These are phyloP conservation scores for Salvator merianae DNA, from an alignment of 2,113 vertebrate species.

Conservation along the genomic window DNA sequence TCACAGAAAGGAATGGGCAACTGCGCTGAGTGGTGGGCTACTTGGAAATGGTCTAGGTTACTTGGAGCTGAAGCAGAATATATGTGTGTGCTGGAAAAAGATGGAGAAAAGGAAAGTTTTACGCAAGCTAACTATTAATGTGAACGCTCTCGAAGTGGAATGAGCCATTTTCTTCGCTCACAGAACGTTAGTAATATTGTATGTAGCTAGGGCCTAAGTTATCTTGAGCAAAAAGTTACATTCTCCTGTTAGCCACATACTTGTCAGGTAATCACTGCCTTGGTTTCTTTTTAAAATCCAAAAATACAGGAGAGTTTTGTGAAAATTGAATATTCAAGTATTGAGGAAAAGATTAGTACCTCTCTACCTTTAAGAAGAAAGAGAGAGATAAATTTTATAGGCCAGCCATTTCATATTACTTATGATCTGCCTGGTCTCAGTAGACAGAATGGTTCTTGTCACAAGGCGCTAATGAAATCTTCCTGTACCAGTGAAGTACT, in stretches of 20 bases:
- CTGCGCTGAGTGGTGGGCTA: too few species aligned
- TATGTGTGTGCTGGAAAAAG: too few species aligned
- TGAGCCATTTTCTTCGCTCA: too few species aligned
- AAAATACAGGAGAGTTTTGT: not conserved
- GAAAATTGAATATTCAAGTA: not conserved
- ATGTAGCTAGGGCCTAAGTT: too few species aligned
- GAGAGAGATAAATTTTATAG: not conserved
- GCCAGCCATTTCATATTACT: not conserved
- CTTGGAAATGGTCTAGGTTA: too few species aligned
- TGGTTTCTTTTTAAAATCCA: not conserved
- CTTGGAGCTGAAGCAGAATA: too few species aligned
- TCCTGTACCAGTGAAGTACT: not conserved
- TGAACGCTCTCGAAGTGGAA: too few species aligned
- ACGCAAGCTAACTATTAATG: too few species aligned
- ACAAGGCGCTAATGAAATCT: not conserved
- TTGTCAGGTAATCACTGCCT: not conserved
- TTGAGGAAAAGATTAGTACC: not conserved
- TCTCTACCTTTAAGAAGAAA: not conserved
- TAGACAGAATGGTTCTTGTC: not conserved
- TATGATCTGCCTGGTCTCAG: not conserved
- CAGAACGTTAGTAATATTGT: too few species aligned
- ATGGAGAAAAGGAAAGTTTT: too few species aligned
- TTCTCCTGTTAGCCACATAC: not conserved
- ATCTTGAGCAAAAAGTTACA: not conserved
- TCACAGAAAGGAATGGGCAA: too few species aligned